Evolutionary conservation across 2,797 vertebrate species (phyloP).

Genomic region (Chelidonichthys spinosus): DNA sequence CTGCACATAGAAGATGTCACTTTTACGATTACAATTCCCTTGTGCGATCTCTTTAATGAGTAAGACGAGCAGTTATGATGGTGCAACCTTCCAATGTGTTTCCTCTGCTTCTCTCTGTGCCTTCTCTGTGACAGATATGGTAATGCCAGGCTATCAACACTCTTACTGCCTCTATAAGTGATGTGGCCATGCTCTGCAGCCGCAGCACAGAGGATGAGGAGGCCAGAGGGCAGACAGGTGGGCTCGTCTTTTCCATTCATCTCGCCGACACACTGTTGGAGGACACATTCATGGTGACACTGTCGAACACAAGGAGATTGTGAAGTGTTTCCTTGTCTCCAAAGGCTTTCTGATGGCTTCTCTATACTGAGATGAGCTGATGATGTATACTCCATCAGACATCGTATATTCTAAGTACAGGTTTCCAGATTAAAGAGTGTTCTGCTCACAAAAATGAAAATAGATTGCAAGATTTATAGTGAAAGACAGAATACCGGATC

Average conservation of each 20-base stretch:
- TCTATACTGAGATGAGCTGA: not conserved
- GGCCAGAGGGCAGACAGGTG: slow-evolving; percentile 10
- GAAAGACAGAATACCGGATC: not conserved
- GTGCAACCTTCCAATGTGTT: slow-evolving; percentile 24
- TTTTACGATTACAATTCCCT: too few relatives aligned
- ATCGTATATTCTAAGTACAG: not conserved
- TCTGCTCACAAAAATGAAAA: not conserved
- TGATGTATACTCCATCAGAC: not conserved
- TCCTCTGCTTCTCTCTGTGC: slow-evolving; percentile 34
- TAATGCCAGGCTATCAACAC: slow-evolving; percentile 32
- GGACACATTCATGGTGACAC: not conserved
- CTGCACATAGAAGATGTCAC: too few relatives aligned
- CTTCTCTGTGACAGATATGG: slow-evolving; percentile 38
- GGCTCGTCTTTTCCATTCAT: not conserved
- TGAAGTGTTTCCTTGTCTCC: slow-evolving; percentile 10
- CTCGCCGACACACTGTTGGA: not conserved
- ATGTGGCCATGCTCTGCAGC: slow-evolving; percentile 27
- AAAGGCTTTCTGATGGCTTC: not conserved
- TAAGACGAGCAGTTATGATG: not conserved
- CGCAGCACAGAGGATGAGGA: not conserved
- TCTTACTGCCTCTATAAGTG: slow-evolving; percentile 18
- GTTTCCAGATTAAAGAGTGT: not conserved
- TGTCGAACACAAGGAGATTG: slow-evolving; percentile 11
- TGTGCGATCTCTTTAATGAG: too few relatives aligned
- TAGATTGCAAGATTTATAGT: not conserved